Evolutionary conservation across 1,140 invertebrate genomes (phyloP).

Genomic region (Dufourea novaeangliae): DNA sequence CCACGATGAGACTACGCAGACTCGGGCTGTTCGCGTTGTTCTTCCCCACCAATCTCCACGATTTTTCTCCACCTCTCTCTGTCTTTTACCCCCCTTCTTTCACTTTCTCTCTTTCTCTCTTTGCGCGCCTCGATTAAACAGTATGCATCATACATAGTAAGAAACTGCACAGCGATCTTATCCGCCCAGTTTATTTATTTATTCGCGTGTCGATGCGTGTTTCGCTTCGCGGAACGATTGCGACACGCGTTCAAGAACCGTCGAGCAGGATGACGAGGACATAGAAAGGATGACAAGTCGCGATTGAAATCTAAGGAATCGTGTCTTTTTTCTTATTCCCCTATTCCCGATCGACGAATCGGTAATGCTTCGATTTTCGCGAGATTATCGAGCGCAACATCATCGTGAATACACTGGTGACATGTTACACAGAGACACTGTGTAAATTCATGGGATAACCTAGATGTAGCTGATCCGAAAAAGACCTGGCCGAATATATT

Average conservation of each 20-base stretch:
- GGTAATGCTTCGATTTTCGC: neutral
- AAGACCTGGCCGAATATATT: no score
- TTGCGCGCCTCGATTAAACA: constrained; percentile 35
- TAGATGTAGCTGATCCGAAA: no score
- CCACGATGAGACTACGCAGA: constrained; percentile 49
- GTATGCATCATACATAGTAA: constrained; percentile 45
- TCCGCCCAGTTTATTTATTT: constrained; percentile 63
- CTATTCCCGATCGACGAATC: neutral
- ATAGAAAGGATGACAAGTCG: neutral
- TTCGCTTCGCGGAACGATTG: constrained; percentile 56
- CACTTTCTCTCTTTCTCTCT: constrained; percentile 15
- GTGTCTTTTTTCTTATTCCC: neutral
- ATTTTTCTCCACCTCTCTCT: constrained; percentile 11
- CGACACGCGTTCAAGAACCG: constrained; percentile 3
- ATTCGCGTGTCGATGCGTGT: constrained; percentile 32
- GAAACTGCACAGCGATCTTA: constrained; percentile 43
- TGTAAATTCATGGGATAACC: no score
- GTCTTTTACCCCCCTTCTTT: neutral
- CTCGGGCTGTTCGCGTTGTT: constrained; percentile 40
- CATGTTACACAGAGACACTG: no score
- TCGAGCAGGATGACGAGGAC: constrained; percentile 24
- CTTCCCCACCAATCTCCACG: constrained; percentile 3
- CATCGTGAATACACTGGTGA: neutral
- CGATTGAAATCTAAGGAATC: neutral
- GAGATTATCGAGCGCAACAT: constrained; percentile 19